Conservation (phyloP, 2,113 vertebrate species). For the Manacus vitellinus region DNA sequence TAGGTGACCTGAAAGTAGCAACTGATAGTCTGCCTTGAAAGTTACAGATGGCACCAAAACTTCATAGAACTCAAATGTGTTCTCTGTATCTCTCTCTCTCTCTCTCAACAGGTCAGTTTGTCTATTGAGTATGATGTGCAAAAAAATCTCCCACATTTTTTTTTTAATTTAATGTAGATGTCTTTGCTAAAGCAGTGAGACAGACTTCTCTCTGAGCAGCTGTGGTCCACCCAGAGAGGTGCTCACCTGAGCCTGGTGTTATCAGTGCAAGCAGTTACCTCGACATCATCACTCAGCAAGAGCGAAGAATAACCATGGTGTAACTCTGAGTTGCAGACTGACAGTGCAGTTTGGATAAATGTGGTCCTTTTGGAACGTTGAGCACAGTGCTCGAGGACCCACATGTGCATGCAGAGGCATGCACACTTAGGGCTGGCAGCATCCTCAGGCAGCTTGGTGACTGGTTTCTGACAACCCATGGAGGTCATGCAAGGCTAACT, state of each 20-base stretch:
- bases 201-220: background rate
- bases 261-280: background rate
- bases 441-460: background rate
- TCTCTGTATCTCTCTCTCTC: background rate
- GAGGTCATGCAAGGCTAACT: background rate
- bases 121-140: background rate
- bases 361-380: background rate
- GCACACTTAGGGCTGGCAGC: background rate
- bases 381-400: background rate
- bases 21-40: background rate
- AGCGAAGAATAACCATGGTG: background rate
- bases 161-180: background rate
- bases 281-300: background rate
- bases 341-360: background rate
- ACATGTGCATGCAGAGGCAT: background rate
- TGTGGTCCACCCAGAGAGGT: background rate
- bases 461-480: background rate
- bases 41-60: background rate
- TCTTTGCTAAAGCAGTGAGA: background rate
- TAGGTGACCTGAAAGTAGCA: background rate
- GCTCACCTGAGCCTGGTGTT: background rate
- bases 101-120: background rate
- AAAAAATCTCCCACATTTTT: background rate
- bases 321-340: background rate
- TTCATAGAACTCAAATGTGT: background rate